These are phyloP conservation scores for Apeltes quadracus DNA, from an alignment of 2,113 vertebrate species.

Conservation along the genomic window DNA sequence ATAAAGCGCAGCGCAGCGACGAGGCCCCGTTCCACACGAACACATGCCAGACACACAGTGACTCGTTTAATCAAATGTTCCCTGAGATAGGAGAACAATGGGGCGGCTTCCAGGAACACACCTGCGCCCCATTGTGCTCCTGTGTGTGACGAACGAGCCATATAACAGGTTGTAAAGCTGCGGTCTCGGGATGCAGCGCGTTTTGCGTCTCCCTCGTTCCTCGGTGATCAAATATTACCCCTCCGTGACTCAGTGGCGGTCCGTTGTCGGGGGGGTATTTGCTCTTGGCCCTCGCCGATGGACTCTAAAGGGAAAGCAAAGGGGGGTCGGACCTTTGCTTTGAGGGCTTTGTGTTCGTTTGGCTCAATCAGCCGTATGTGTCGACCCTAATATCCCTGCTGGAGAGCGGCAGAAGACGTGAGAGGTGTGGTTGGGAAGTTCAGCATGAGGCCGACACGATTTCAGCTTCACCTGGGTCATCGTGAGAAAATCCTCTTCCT, in stretches of 20 bases:
- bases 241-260: neutral
- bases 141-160: slow-evolving; percentile 16
- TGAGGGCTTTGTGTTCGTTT: neutral
- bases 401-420: neutral
- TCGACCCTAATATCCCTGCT: too few relatives aligned
- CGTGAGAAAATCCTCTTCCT: neutral
- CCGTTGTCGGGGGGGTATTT: slow-evolving; percentile 4
- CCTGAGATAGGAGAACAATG: slow-evolving; percentile 41
- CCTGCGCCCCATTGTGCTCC: slow-evolving; percentile 31
- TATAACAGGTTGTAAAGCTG: slow-evolving; percentile 28
- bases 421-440: neutral
- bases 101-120: slow-evolving; percentile 11
- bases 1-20: neutral
- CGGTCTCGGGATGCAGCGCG: neutral
- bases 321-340: neutral
- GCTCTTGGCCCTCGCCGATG: neutral
- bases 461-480: too few relatives aligned
- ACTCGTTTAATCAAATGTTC: slow-evolving; percentile 27
- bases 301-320: slow-evolving; percentile 1
- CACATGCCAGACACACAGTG: neutral
- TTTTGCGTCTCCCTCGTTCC: too few relatives aligned
- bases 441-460: too few relatives aligned
- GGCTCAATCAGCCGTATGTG: neutral
- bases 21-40: neutral
- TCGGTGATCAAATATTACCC: slow-evolving; percentile 5